Conservation (phyloP, 1,140 invertebrate genomes). For the Drosophila rufa region DNA sequence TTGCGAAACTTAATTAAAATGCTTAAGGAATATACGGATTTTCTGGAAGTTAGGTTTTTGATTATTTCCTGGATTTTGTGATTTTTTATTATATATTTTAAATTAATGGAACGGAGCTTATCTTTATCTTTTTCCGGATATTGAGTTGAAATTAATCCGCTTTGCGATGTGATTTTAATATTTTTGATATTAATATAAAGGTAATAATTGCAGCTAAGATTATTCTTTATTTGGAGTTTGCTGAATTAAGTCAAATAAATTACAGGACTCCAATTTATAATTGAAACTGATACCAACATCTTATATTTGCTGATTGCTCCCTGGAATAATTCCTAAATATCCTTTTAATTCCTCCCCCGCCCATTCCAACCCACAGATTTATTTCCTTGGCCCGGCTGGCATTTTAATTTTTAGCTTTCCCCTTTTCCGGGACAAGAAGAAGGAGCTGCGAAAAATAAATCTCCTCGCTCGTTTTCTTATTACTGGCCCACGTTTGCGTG, state of each 20-base stretch:
- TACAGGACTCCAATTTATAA: neutral
- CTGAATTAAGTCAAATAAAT: neutral
- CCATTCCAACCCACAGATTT: conserved; percentile 7
- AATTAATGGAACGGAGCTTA: neutral
- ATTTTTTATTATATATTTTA: neutral
- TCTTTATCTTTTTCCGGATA: neutral
- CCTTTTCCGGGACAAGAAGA: conserved; percentile 9
- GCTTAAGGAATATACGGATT: neutral
- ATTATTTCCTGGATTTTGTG: no score
- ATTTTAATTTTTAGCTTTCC: conserved; percentile 55
- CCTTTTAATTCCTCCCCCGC: conserved; percentile 19
- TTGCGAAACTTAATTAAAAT: neutral
- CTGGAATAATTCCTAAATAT: conserved; percentile 23
- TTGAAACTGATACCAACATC: conserved; percentile 10
- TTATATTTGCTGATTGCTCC: conserved; percentile 8
- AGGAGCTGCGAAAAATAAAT: conserved; percentile 28
- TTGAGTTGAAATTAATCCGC: no score
- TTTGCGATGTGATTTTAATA: no score
- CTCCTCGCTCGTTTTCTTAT: conserved; percentile 42
- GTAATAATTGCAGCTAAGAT: no score
- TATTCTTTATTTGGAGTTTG: no score
- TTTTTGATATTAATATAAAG: no score
- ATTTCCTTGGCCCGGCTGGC: conserved; percentile 20
- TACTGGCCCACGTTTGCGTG: conserved; percentile 50
- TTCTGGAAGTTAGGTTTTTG: neutral